Base-by-base conservation (phyloP, 2,797 vertebrate genomes). In the Cyprinodon diabolis region DNA sequence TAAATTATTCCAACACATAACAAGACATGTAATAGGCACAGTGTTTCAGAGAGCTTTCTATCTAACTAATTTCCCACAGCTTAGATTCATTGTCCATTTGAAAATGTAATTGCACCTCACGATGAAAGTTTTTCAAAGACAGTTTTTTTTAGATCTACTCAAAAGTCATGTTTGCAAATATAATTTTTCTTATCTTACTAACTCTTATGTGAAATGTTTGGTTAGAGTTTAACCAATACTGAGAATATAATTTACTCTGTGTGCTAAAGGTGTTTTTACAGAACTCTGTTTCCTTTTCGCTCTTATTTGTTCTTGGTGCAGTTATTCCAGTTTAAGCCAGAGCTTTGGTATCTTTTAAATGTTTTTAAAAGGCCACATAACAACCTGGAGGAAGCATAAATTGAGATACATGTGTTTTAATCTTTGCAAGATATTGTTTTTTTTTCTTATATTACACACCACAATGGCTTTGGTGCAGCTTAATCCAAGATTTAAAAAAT, bases 301-400 rank as follows among this genome's bases (percentile, higher is more conserved):
- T 83, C 78, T 40, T 93, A 85, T 94, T 93, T 90, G 68, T 80
- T 82, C 48, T 91, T 71, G 83, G 81, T 78, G 88, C 84, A 86
- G 92, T 91, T 88, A 57, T 85, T 88, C 91, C 70, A 23, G 93
- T 93, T 91, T 81, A 37, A 77, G 67, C 55, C 43, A 2, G 2
- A 85, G 75, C 76, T 83, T 68, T 75, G 56, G 68, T 71, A 83
- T 73, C 78, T 68, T 84, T 84, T 69, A n/a, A 25, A 70, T 11
- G 71, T 71, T 71, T 73, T 69, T 10, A 72, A 62, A 75, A 72
- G 57, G 48, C 47, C 40, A 60, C 51, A 62, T 1, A 12, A 51
- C 47, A 58, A 70, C 40, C 71, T 77, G 63, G 68, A 77, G 76
- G 78, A 85, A 84, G 74, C 12, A 69, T 81, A 19, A 37, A 68